Conservation (phyloP, 2,888 invertebrate species). For the Leptopilina myrica region DNA sequence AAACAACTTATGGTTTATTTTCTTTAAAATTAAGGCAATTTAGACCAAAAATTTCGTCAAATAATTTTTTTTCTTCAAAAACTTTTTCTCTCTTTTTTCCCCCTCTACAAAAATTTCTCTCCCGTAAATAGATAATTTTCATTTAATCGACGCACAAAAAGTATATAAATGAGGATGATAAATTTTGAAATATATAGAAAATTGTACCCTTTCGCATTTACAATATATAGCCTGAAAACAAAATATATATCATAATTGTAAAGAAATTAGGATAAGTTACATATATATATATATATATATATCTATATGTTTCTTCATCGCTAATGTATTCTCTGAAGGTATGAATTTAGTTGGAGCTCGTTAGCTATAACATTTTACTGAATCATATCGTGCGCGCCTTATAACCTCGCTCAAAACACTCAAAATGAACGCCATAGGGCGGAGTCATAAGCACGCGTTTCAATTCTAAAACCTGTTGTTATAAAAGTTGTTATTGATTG, state of each 20-base stretch:
- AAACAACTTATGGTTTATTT: too few relatives aligned
- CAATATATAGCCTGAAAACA: neutral
- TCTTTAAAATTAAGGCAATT: too few relatives aligned
- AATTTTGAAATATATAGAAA: conserved; percentile 1
- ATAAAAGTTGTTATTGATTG: conserved; percentile 72
- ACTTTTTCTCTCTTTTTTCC: too few relatives aligned
- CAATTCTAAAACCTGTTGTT: conserved; percentile 72
- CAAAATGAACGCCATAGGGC: conserved; percentile 64
- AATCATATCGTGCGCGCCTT: neutral
- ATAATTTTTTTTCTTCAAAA: too few relatives aligned
- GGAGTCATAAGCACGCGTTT: conserved; percentile 63
- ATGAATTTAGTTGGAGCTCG: conserved; percentile 38
- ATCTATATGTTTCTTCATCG: neutral
- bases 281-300: neutral
- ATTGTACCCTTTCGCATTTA: neutral
- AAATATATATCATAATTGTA: conserved; percentile 18
- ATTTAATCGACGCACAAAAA: neutral
- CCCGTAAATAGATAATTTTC: neutral
- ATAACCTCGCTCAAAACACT: conserved; percentile 50
- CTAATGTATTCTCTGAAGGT: conserved; percentile 35
- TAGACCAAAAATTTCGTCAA: too few relatives aligned
- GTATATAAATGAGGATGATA: conserved; percentile 2
- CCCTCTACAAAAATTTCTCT: too few relatives aligned
- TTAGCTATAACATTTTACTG: conserved; percentile 16
- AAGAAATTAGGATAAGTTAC: conserved; percentile 26